Evolutionary conservation across 1,140 invertebrate species (phyloP).

Genomic region (Heliconius himera): DNA sequence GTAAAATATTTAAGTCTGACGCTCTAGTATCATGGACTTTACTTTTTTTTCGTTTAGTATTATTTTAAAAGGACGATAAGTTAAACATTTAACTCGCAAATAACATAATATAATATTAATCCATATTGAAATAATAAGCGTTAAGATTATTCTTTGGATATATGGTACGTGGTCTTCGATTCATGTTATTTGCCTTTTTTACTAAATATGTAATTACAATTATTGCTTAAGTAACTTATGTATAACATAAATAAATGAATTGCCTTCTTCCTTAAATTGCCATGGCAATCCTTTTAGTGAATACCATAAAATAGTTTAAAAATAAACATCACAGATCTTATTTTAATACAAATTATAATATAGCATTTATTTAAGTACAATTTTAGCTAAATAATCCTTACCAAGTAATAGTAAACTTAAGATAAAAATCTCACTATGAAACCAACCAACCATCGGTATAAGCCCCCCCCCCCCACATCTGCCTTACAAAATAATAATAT

Average conservation of each 20-base stretch:
- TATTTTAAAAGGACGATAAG: too few relatives aligned
- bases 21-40: too few relatives aligned
- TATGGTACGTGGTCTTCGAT: background rate
- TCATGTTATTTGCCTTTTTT: background rate
- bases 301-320: constrained; percentile 16
- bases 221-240: background rate
- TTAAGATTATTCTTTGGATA: constrained; percentile 11
- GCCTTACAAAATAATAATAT: background rate
- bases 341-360: constrained; percentile 16
- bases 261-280: background rate
- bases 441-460: background rate
- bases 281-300: constrained; percentile 16
- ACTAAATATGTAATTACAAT: background rate
- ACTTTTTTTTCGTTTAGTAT: too few relatives aligned
- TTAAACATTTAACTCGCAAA: too few relatives aligned
- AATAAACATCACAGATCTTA: constrained; percentile 29
- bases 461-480: background rate
- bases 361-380: background rate
- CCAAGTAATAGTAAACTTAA: background rate
- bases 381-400: constrained; percentile 1
- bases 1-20: too few relatives aligned
- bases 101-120: too few relatives aligned
- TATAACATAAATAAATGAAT: background rate
- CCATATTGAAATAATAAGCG: background rate
- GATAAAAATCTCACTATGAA: constrained; percentile 17